Evolutionary conservation across 2,888 invertebrate genomes (phyloP).

Genomic region (Melanotus villosus): DNA sequence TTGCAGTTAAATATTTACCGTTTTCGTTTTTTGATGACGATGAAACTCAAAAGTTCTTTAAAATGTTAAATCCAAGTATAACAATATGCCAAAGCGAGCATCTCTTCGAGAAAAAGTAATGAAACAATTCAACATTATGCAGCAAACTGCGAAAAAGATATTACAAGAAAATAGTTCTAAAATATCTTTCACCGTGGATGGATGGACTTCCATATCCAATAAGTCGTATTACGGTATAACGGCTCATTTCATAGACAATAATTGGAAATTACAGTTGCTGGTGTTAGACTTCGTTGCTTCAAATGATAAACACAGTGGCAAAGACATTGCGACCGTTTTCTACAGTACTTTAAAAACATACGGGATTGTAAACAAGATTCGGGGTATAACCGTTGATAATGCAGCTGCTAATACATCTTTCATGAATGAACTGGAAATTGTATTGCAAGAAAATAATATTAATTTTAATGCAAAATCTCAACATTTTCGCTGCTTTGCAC

Average conservation of each 20-base stretch:
- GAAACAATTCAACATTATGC: not conserved
- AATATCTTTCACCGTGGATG: constrained; percentile 48
- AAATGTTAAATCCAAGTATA: not conserved
- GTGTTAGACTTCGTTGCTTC: constrained; percentile 23
- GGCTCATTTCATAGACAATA: constrained; percentile 44
- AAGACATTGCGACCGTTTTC: constrained; percentile 19
- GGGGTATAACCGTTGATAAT: constrained; percentile 26
- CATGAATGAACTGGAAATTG: constrained; percentile 8
- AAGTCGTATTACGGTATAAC: constrained; percentile 33
- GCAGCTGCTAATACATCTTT: constrained; percentile 1
- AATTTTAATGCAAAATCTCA: not conserved
- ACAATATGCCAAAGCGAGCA: not conserved
- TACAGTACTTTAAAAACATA: not conserved
- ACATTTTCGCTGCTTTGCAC: constrained; percentile 16
- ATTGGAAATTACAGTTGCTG: constrained; percentile 11
- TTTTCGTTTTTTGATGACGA: constrained; percentile 23
- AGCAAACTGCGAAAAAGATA: constrained; percentile 27
- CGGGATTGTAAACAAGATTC: constrained; percentile 1
- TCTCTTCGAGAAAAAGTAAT: not conserved
- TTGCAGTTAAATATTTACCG: constrained; percentile 6
- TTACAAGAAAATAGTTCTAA: constrained; percentile 40
- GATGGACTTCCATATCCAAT: constrained; percentile 31
- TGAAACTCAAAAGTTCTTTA: not conserved
- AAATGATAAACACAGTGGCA: constrained; percentile 12
- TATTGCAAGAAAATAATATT: not conserved